Base-by-base conservation (phyloP, 2,113 vertebrate species). In the Pyrgilauda ruficollis region DNA sequence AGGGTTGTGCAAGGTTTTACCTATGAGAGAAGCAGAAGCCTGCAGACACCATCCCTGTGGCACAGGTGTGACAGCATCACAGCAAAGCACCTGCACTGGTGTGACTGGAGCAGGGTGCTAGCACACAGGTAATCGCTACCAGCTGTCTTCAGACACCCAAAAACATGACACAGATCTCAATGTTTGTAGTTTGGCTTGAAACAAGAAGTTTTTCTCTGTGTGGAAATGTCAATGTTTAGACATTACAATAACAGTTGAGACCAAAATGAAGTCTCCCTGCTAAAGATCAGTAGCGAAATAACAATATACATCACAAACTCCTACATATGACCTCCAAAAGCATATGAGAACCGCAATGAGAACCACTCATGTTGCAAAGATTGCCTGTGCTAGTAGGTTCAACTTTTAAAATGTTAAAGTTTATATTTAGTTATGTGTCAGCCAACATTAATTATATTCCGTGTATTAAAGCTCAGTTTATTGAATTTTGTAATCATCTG, bases 41-140 rank as follows among this genome's bases (percentile, higher is more conserved):
- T 1, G 1, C 3, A 22, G 35, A 33, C 2, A 47, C 15, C 17
- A 35, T 33, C 24, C 37, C 7, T 10, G 41, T 1, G 3, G 49
- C 52, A 77, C 0, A 3, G 1, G 0, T 59, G 11, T 13, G 21
- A 43, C 5, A 16, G 53, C 2, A 8, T 44, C 26, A 1, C 31
- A 43, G 62, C 18, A 39, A 47, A 74, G 31, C 1, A 4, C 11
- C 12, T 35, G 43, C 56, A 58, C 10, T 3, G 1, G 22, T 17
- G 15, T 16, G 11, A 72, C n/a, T 3, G 41, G 10, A 61, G 47
- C 33, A 73, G 59, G 6, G 9, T 52, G 37, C 17, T 47, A 55
- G 10, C n/a, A 69, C 37, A 16, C 10, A 23, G 8, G 5, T 50
- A 74, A 67, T 4, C 39, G n/a, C 39, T 41, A 33, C 12, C 10